Percentiles rank a stretch among this genome's conserved stretches.
Conservation (phyloP, 2,113 vertebrate species). For the Pteropus alecto region DNA sequence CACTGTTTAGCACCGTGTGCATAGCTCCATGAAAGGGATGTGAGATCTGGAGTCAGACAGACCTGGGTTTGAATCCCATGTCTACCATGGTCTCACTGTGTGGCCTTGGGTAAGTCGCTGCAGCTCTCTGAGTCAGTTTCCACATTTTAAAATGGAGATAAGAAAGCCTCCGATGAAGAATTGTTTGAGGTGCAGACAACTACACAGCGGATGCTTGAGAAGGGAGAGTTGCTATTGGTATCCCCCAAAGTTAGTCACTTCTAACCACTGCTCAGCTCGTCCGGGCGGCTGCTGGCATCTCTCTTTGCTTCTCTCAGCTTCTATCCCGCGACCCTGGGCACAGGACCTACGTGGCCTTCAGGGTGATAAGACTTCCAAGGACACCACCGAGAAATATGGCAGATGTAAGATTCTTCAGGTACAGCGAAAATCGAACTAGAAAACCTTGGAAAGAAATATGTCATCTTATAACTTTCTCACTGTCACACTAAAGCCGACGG, state of each 20-base stretch:
- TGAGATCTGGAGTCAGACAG: not conserved
- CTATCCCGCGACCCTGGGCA: not conserved
- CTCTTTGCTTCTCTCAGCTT: not conserved
- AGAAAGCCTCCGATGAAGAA: not conserved
- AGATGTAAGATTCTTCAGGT: not conserved
- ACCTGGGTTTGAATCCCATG: too few relatives aligned
- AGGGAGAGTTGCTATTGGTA: too few relatives aligned
- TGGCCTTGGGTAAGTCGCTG: not conserved
- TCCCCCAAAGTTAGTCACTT: not conserved
- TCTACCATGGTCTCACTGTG: not conserved
- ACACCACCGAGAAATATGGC: not conserved
- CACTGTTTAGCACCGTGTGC: accelerated
- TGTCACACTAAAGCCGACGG: not conserved
- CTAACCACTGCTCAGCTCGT: not conserved
- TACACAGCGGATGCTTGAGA: not conserved
- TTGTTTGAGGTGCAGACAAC: not conserved
- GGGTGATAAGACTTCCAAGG: not conserved
- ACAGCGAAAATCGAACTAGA: not conserved
- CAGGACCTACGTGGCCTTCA: not conserved
- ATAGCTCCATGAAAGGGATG: not conserved
- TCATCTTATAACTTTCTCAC: not conserved
- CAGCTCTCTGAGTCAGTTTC: not conserved
- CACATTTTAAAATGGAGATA: not conserved
- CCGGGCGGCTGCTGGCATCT: too few relatives aligned
- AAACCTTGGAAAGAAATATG: not conserved